phyloP scores from a whole-genome alignment of 2,888 invertebrate genomes.

The Pyrocoelia pectoralis region DNA sequence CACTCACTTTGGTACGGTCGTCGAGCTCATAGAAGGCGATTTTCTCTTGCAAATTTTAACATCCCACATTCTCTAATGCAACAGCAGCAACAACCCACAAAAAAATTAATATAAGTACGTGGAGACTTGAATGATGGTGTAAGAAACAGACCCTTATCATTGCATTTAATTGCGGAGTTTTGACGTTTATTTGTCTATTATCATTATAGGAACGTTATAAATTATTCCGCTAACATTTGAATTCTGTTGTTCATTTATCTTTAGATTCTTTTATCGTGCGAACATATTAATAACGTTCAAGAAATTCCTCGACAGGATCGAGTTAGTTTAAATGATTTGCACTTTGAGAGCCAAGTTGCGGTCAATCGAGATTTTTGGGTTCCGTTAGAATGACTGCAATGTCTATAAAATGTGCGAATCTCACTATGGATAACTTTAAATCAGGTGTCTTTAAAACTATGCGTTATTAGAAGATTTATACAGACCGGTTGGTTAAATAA shows the following conservation, averaged over 20 bases:
- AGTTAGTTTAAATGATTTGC: neutral
- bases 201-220: neutral
- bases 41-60: constrained; percentile 26
- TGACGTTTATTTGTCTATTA: neutral
- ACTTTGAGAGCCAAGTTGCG: neutral
- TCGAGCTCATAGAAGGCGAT: constrained; percentile 29
- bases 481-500: too few species aligned
- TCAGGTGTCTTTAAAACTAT: too few species aligned
- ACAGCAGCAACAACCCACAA: constrained; percentile 8
- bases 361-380: neutral
- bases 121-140: constrained; percentile 13
- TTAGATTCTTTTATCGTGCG: too few species aligned
- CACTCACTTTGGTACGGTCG: constrained; percentile 38
- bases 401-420: neutral
- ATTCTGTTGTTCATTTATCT: too few species aligned
- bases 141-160: constrained; percentile 1
- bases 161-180: neutral
- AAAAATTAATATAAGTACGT: neutral
- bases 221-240: too few species aligned
- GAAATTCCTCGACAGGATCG: neutral
- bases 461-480: too few species aligned
- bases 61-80: constrained; percentile 10
- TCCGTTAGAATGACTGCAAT: neutral
- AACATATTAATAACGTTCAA: neutral
- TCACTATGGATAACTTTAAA: too few species aligned